Evolutionary conservation across 2,888 invertebrate species (phyloP), one percentile per base, ranked within the genome.

Genomic region (Synanthedon formicaeformis): DNA sequence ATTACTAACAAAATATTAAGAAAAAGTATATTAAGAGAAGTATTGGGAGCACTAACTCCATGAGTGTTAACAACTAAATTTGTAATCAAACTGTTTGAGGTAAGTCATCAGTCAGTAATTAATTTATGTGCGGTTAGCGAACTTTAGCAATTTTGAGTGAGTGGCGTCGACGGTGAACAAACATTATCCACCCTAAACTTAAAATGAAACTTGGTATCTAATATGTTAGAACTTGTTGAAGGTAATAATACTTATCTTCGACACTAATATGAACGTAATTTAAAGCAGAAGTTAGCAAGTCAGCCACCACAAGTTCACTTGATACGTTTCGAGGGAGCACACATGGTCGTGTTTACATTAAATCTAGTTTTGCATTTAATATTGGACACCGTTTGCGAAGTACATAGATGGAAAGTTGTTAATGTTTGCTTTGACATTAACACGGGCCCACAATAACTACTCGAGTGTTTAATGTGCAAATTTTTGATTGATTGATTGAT

Each of bases 401-500:
- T 13, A 4, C 18, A 23, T 23, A 57, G 51, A 54, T n/a, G 14
- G 13, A 40, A 40, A 48, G 52, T 57, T 55, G 54, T 54, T 54
- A 49, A 56, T 54, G 53, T 55, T 57, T 56, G 53, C 55, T 56
- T 58, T 57, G 56, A 58, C 61, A 60, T 52, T 54, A 54, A 55
- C 54, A 55, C 50, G 54, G 53, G 54, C 53, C 53, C 56, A 56
- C 55, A 57, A 52, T 58, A 56, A 52, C 52, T 50, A 41, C 41
- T n/a, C 41, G 23, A 23, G 23, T 23, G 23, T 23, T 23, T 5
- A 23, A 23, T 23, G 23, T 23, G 23, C 23, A 23, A 23, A 23
- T 23, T 23, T 23, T 23, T 23, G 23, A 5, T 23, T 23, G n/a
- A n/a, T n/a, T n/a, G n/a, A n/a, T n/a, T n/a, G n/a, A n/a, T 5